A percentile compares a stretch with the other conserved stretches of the same genome.
Evolutionary conservation across 1,140 invertebrate genomes (phyloP).

Genomic region (Cyclina sinensis): DNA sequence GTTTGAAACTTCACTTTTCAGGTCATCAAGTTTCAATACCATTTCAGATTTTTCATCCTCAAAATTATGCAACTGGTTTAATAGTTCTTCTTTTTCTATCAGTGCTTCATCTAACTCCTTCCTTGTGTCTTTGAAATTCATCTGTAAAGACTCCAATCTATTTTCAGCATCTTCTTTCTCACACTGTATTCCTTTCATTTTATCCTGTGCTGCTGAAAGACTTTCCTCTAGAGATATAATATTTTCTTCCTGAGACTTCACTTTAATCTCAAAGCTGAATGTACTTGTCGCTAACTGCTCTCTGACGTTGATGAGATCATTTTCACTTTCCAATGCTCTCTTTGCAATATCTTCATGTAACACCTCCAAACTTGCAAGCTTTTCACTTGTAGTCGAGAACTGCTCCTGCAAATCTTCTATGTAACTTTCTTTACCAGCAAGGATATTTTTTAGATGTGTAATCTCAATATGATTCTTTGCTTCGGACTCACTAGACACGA

Average conservation of each 20-base stretch:
- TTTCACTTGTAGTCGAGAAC: background rate
- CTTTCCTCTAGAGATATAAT: conserved; percentile 24
- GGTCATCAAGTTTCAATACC: background rate
- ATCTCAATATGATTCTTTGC: conserved; percentile 13
- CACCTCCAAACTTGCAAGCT: conserved; percentile 2
- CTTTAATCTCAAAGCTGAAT: background rate
- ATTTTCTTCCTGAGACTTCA: background rate
- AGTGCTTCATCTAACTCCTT: background rate
- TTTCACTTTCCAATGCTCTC: conserved; percentile 10
- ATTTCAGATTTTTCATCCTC: conserved; percentile 54
- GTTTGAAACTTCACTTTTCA: conserved; percentile 37
- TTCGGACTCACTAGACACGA: background rate
- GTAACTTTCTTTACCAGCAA: conserved; percentile 19
- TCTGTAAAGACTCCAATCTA: background rate
- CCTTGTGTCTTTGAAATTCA: background rate
- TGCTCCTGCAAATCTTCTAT: conserved; percentile 14
- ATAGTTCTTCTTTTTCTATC: conserved; percentile 10
- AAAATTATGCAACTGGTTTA: background rate
- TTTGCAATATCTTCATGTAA: conserved; percentile 42
- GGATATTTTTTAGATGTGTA: background rate
- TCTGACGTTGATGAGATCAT: conserved; percentile 45
- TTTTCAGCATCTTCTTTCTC: background rate
- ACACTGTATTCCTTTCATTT: background rate
- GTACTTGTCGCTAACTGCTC: background rate
- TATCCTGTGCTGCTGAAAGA: background rate